A percentile compares a stretch with the other conserved stretches of the same genome.
Conservation (phyloP, 2,888 invertebrate species). For the Antheraea yamamai region DNA sequence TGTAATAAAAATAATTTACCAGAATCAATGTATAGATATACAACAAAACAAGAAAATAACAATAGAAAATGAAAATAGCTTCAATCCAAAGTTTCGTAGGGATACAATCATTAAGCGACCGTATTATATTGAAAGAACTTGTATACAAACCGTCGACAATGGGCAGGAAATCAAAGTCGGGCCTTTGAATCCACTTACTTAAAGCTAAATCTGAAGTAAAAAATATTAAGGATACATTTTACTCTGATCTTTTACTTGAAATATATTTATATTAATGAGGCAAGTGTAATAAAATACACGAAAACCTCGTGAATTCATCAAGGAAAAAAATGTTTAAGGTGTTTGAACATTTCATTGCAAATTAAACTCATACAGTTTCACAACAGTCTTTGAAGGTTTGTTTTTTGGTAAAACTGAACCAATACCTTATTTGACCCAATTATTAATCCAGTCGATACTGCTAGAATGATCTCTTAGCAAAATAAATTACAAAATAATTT, state of each 20-base stretch:
- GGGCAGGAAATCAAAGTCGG: conserved; percentile 17
- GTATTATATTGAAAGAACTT: conserved; percentile 13
- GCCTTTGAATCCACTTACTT: conserved; percentile 4
- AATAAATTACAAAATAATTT: no score
- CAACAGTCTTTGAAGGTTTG: no score
- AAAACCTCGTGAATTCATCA: not conserved
- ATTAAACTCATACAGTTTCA: not conserved
- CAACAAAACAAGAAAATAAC: conserved; percentile 2
- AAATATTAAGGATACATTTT: not conserved
- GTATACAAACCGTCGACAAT: conserved; percentile 17
- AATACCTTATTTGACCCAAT: not conserved
- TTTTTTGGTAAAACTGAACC: not conserved
- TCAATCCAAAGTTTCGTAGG: not conserved
- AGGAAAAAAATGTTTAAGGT: not conserved
- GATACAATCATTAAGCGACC: conserved; percentile 6
- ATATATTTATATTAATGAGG: not conserved
- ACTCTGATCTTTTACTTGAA: not conserved
- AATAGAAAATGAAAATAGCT: conserved; percentile 12
- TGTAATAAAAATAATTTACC: not conserved
- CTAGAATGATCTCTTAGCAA: no score
- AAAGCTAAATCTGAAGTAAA: not conserved
- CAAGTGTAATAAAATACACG: not conserved
- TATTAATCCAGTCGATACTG: no score
- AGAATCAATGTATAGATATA: not conserved
- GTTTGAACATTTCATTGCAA: not conserved